Evolutionary conservation across 1,140 invertebrate genomes (phyloP).

Genomic region (Frieseomelitta varia): DNA sequence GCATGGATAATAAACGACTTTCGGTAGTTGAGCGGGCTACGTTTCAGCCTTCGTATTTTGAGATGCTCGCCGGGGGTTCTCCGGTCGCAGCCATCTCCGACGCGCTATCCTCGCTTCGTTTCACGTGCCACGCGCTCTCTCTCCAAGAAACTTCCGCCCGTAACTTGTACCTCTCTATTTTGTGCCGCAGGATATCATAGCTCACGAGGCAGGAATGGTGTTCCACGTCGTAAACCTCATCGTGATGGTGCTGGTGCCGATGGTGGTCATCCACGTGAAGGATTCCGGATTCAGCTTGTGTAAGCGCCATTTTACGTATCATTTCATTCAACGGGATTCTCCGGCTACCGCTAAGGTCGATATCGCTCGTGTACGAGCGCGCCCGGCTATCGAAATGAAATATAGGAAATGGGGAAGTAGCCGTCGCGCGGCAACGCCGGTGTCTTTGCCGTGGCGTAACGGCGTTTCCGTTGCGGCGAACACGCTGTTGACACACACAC

Average conservation of each 20-base stretch:
- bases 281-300: conserved; percentile 90
- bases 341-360: neutral
- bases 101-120: conserved; percentile 3
- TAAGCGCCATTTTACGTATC: conserved; percentile 81
- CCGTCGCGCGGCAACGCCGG: neutral
- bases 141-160: conserved; percentile 43
- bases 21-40: conserved; percentile 43
- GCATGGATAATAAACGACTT: conserved; percentile 55
- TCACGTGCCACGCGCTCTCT: conserved; percentile 19
- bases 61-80: conserved; percentile 25
- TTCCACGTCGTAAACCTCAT: conserved; percentile 90
- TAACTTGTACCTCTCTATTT: conserved; percentile 68
- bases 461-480: too few species aligned
- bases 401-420: neutral
- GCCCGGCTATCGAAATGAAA: conserved; percentile 25
- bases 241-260: conserved; percentile 89
- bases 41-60: conserved; percentile 52
- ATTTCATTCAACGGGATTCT: conserved; percentile 51
- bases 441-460: neutral
- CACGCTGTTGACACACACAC: too few species aligned
- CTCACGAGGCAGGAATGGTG: conserved; percentile 86
- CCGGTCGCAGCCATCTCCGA: neutral
- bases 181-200: conserved; percentile 87
- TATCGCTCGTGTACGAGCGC: neutral
- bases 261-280: conserved; percentile 89